Evolutionary conservation across 2,797 vertebrate species (phyloP).

Genomic region (Yasuhikotakia modesta): DNA sequence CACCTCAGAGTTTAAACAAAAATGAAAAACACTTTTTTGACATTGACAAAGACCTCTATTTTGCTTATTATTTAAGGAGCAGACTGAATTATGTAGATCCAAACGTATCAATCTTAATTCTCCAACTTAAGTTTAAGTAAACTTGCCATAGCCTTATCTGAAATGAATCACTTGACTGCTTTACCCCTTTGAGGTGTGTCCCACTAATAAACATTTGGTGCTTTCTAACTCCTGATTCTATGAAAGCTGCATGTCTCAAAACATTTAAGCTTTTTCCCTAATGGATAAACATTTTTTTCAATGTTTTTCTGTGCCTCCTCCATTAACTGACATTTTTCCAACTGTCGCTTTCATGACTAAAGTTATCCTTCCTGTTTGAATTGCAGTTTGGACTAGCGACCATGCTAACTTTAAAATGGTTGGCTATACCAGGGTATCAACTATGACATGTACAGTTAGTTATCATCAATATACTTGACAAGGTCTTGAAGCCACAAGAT

Average conservation of each 20-base stretch:
- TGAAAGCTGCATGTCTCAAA: conserved; percentile 64
- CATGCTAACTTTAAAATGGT: conserved; percentile 70
- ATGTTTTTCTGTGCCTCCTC: conserved; percentile 12
- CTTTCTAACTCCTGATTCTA: conserved; percentile 29
- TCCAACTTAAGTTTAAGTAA: neutral
- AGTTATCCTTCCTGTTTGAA: conserved; percentile 69
- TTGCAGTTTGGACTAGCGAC: conserved; percentile 64
- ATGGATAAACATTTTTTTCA: conserved; percentile 32
- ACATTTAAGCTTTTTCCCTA: conserved; percentile 29
- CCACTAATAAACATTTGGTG: conserved; percentile 57
- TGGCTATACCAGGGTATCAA: conserved; percentile 53
- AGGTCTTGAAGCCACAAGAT: conserved; percentile 84
- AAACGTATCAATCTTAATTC: neutral
- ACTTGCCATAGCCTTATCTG: neutral
- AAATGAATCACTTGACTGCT: neutral
- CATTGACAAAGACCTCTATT: neutral
- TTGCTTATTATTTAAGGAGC: neutral
- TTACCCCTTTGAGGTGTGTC: conserved; percentile 79
- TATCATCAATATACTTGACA: conserved; percentile 67
- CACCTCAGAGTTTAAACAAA: conserved; percentile 75
- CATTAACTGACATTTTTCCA: conserved; percentile 20
- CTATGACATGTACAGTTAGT: conserved; percentile 62
- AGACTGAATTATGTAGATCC: neutral
- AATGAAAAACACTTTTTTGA: neutral
- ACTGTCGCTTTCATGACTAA: conserved; percentile 37